Evolutionary conservation across 1,140 invertebrate genomes (phyloP).

Genomic region (Brachionus plicatilis): DNA sequence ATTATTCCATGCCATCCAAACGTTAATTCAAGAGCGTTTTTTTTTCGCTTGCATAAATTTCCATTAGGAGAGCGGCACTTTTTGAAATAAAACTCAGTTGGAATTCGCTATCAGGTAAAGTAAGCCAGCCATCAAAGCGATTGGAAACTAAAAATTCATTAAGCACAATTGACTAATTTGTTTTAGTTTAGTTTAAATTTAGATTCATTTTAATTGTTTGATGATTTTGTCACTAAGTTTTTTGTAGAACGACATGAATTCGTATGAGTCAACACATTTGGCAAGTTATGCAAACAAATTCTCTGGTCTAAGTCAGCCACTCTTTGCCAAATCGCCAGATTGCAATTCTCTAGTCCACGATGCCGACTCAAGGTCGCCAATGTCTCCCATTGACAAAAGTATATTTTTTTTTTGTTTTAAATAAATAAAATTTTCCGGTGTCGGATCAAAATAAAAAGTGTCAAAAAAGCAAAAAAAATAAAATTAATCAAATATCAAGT

Average conservation of each 20-base stretch:
- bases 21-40: not conserved
- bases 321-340: not conserved
- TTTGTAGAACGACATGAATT: not conserved
- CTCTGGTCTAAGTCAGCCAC: not conserved
- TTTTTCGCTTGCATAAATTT: conserved; percentile 2
- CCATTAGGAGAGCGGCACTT: not conserved
- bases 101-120: conserved; percentile 20
- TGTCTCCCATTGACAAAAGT: not conserved
- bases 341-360: not conserved
- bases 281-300: not conserved
- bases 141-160: not conserved
- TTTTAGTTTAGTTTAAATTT: not conserved
- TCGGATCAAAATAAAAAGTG: no score
- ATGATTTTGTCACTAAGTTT: not conserved
- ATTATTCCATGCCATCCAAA: not conserved
- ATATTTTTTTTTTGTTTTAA: not conserved
- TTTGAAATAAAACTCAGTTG: not conserved
- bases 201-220: not conserved
- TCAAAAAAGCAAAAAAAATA: no score
- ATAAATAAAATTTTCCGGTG: not conserved
- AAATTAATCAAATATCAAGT: no score
- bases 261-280: not conserved
- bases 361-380: not conserved
- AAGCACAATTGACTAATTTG: not conserved
- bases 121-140: not conserved